A percentile compares a stretch with the other conserved stretches of the same genome.
Conservation (phyloP, 1,140 invertebrate species). For the Phymastichus coffea region DNA sequence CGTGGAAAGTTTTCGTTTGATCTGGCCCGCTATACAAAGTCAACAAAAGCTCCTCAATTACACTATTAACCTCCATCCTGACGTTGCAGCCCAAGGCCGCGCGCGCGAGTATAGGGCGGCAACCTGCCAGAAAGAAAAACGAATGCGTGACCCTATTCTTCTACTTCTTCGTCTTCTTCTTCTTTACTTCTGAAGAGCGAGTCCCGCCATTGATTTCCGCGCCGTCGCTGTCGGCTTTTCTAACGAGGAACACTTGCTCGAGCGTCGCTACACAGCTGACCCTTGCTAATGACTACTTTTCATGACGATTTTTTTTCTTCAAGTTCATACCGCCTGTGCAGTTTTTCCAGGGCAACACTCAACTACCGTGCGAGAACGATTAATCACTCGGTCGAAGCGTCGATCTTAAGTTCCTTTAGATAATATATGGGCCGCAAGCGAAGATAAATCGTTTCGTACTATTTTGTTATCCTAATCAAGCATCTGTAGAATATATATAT, state of each 20-base stretch:
- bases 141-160: background rate
- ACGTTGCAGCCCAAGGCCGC: no score
- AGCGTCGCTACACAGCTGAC: constrained; percentile 7
- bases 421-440: background rate
- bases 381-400: background rate
- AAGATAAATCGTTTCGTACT: no score
- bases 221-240: background rate
- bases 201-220: constrained; percentile 15
- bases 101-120: no score
- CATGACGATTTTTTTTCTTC: constrained; percentile 12
- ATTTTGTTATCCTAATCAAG: no score
- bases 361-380: background rate
- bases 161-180: no score
- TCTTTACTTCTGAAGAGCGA: no score
- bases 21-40: no score
- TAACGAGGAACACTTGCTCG: constrained; percentile 16
- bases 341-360: constrained; percentile 1
- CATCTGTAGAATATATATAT: no score
- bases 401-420: background rate
- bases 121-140: no score
- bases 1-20: no score
- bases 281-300: constrained; percentile 21
- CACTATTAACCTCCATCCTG: background rate
- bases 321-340: background rate
- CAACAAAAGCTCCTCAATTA: constrained; percentile 7